Evolutionary conservation across 1,140 invertebrate genomes (phyloP), one percentile per base, ranked within the genome.

Genomic region (Camponotus floridanus): DNA sequence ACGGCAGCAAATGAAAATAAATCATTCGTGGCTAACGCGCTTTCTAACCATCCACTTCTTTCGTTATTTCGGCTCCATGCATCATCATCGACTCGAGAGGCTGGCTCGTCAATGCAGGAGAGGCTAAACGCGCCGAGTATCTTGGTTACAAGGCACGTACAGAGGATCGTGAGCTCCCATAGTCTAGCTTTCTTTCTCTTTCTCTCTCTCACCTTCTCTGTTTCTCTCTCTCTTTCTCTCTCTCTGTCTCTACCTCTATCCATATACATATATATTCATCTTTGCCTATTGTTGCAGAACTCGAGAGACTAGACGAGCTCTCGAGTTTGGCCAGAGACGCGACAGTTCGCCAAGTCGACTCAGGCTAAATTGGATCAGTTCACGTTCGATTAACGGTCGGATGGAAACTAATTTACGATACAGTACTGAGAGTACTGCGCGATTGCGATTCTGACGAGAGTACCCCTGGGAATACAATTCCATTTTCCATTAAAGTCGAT

Each of bases 141-240:
- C 91, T 91, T 76, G 90, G 90, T 94, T 93, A 92, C 91, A 92
- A 93, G 90, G 91, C 93, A 94, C 92, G 93, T 92, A 92, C 90
- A 74, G 84, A 62, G 45, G 62, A 76, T 84, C 73, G 78, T 68
- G 67, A 83, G 88, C 91, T 91, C 88, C 81, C 91, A 92, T 85
- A 90, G 87, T 18, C 5, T 51, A 26, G 26, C 26, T 26, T 26
- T 26, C 0, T 26, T 1, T 83, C 89, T 92, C 89, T 45, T 11
- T 45, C 45, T 45, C 45, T 48, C 85, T 92, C 80, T 81, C 84
- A 86, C 81, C 59, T 68, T 5, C 21, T 51, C 26, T 26, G 0
- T 26, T 1, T 48, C 45, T 48, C 45, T 13, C 45, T 15, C 88
- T 90, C 84, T 90, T 70, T 83, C 89, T 92, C 89, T 45, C 45